phyloP scores from a whole-genome alignment of 2,113 vertebrate species.

The Xiphophorus couchianus region DNA sequence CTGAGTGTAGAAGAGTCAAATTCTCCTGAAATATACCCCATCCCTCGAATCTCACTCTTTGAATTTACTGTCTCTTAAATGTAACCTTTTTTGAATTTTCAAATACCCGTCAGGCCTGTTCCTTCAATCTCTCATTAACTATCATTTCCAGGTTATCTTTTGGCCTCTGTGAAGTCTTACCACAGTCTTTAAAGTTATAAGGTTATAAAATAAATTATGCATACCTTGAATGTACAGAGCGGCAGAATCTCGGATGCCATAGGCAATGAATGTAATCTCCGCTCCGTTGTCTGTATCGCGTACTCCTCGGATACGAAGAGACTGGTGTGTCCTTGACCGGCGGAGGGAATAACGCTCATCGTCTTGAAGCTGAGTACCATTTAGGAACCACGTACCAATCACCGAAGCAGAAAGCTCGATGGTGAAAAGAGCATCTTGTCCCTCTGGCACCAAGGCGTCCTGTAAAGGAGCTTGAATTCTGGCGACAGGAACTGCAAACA shows the following conservation, averaged over 20 bases:
- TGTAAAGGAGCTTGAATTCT: slow-evolving; percentile 87
- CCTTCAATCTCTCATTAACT: background rate
- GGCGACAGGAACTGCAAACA: slow-evolving; percentile 85
- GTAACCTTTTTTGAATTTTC: background rate
- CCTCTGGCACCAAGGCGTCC: slow-evolving; percentile 82
- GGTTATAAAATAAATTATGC: background rate
- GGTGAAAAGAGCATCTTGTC: slow-evolving; percentile 86
- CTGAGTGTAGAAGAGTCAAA: background rate
- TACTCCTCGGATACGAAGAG: slow-evolving; percentile 81
- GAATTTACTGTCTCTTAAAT: background rate
- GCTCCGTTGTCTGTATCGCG: slow-evolving; percentile 83
- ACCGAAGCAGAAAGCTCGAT: slow-evolving; percentile 88
- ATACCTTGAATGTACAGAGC: slow-evolving; percentile 90
- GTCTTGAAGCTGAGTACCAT: slow-evolving; percentile 82
- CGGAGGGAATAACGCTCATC: slow-evolving; percentile 78
- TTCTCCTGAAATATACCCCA: background rate
- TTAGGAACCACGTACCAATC: slow-evolving; percentile 89
- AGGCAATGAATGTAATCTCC: slow-evolving; percentile 88
- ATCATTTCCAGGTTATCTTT: background rate
- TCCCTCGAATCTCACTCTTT: background rate
- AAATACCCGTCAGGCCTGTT: background rate
- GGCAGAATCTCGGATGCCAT: slow-evolving; percentile 85
- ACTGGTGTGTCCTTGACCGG: slow-evolving; percentile 82
- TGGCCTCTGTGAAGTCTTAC: background rate
- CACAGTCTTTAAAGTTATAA: background rate